phyloP scores from a whole-genome alignment of 1,140 invertebrate genomes.

The Theocolax elegans region DNA sequence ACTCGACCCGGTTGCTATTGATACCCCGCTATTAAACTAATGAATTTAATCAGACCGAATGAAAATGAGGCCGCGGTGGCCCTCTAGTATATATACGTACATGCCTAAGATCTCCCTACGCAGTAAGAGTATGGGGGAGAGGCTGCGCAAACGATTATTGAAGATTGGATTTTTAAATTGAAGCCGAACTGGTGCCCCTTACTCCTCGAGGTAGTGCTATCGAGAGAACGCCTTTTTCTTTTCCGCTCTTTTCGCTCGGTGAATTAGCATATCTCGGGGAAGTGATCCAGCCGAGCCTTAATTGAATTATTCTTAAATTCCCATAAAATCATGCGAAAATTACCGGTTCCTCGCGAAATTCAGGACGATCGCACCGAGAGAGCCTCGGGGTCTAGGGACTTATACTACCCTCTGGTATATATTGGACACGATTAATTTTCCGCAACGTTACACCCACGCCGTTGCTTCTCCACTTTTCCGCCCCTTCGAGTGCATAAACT shows the following conservation, averaged over 20 bases:
- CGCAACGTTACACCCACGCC: conserved; percentile 60
- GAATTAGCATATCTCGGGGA: conserved; percentile 68
- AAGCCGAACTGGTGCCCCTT: conserved; percentile 52
- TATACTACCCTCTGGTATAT: conserved; percentile 41
- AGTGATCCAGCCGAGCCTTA: conserved; percentile 65
- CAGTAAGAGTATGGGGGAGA: conserved; percentile 29
- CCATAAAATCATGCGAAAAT: conserved; percentile 69
- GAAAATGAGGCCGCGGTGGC: conserved; percentile 60
- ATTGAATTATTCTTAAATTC: conserved; percentile 71
- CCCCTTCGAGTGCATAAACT: conserved; percentile 20
- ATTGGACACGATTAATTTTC: conserved; percentile 66
- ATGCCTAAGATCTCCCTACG: conserved; percentile 45
- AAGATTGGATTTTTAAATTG: conserved; percentile 70
- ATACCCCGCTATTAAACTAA: conserved; percentile 66
- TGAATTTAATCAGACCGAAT: conserved; percentile 68
- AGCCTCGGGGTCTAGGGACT: conserved; percentile 34
- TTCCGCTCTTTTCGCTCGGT: conserved; percentile 32
- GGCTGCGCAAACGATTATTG: conserved; percentile 63
- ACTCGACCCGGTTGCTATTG: conserved; percentile 62
- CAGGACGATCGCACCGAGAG: background rate
- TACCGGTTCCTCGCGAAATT: conserved; percentile 47
- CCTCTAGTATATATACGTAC: conserved; percentile 42
- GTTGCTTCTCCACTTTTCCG: conserved; percentile 20
- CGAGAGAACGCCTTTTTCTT: conserved; percentile 22
- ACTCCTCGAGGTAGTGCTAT: conserved; percentile 39